Evolutionary conservation across 2,797 vertebrate species (phyloP).

Genomic region (Pseudopleuronectes americanus): DNA sequence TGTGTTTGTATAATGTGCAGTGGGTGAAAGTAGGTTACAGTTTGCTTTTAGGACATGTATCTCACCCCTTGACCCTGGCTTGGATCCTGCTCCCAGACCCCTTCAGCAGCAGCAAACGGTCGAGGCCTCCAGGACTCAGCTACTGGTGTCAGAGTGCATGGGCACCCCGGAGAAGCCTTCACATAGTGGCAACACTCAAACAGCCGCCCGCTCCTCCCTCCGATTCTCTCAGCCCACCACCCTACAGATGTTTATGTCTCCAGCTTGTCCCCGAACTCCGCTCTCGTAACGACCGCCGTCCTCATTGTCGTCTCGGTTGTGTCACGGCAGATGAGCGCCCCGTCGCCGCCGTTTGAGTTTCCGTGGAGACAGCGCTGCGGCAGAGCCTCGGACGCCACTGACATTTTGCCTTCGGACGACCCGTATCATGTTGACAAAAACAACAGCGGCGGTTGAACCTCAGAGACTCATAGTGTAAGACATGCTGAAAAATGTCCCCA

Average conservation of each 20-base stretch:
- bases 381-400: conserved; percentile 9
- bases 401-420: conserved; percentile 40
- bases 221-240: conserved; percentile 21
- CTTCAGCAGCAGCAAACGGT: conserved; percentile 59
- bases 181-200: conserved; percentile 77
- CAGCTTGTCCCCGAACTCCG: conserved; percentile 45
- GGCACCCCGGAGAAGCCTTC: conserved; percentile 78
- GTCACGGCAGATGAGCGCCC: conserved; percentile 44
- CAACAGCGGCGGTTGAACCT: conserved; percentile 29
- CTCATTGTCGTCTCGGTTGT: conserved; percentile 13
- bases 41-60: conserved; percentile 83
- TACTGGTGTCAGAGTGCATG: conserved; percentile 80
- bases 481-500: conserved; percentile 25
- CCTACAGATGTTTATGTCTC: conserved; percentile 42
- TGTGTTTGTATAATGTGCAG: conserved; percentile 17
- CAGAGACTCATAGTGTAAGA: conserved; percentile 34
- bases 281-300: conserved; percentile 6
- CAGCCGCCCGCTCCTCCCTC: conserved; percentile 24
- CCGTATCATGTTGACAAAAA: conserved; percentile 56
- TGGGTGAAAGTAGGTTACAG: conserved; percentile 79
- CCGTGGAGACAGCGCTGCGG: conserved; percentile 24
- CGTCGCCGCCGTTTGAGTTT: conserved; percentile 23
- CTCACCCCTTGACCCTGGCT: conserved; percentile 78
- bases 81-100: conserved; percentile 71
- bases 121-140: conserved; percentile 65